Percentiles rank a stretch among this genome's conserved stretches.
phyloP scores from a whole-genome alignment of 2,113 vertebrate species.

The Ariopsis seemanni region DNA sequence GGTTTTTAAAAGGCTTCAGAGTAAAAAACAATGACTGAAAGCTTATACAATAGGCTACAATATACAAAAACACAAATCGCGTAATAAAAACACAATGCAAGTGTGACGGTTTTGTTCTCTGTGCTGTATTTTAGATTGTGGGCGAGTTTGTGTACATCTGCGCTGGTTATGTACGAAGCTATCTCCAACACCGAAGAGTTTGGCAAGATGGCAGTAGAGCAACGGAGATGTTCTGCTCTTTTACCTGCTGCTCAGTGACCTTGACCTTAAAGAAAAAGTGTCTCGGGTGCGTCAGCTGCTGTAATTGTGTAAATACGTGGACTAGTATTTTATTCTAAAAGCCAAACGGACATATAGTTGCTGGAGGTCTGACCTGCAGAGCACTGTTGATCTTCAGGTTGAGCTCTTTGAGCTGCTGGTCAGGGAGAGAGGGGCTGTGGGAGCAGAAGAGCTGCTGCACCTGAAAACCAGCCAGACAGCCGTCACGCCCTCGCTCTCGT shows the following conservation, averaged over 20 bases:
- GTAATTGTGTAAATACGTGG: not conserved
- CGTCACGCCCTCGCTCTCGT: conserved; percentile 88
- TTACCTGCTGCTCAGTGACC: not conserved
- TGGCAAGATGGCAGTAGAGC: not conserved
- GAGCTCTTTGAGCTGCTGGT: conserved; percentile 96
- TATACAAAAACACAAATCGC: not conserved
- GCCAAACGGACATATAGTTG: not conserved
- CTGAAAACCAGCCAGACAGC: conserved; percentile 92
- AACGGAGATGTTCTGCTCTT: not conserved
- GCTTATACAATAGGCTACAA: too few species aligned
- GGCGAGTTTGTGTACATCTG: not conserved
- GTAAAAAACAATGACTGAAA: too few species aligned
- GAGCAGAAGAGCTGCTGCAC: conserved; percentile 98
- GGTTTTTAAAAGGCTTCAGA: too few species aligned
- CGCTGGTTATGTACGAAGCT: not conserved
- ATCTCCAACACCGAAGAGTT: not conserved
- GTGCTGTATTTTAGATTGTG: not conserved
- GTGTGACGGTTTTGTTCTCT: not conserved
- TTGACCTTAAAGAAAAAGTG: not conserved
- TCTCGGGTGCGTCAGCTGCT: too few species aligned
- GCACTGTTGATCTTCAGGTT: conserved; percentile 94
- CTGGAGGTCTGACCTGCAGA: conserved; percentile 80
- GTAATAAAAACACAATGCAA: too few species aligned
- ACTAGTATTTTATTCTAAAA: not conserved
- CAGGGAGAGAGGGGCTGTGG: conserved; percentile 89